Base-by-base conservation (phyloP, 2,888 invertebrate genomes). In the Ophion ellenae region DNA sequence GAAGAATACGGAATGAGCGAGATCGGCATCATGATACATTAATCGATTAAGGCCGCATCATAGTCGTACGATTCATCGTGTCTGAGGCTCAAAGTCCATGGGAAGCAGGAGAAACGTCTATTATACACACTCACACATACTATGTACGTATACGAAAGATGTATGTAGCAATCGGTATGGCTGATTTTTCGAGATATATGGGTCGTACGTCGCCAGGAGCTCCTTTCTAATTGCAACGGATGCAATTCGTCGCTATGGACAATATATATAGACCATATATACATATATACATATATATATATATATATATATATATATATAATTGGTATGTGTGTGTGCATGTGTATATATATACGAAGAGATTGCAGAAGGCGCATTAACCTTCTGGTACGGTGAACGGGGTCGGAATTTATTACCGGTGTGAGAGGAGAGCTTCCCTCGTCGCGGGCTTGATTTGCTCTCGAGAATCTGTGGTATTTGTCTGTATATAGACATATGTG, bases 151-250 rank as follows among this genome's bases (percentile, higher is more conserved):
- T 47, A 47, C 47, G 11, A 47, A 47, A 47, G 47, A 47, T 14
- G 47, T 53, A 17, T 64, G 71, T 78, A 83, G 83, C 73, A 73
- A 83, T 83, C 78, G 71, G 64, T 61, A 83, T 14, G 82, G 53
- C 70, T 73, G 83, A 82, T 82, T 82, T 82, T 82, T 45, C 74
- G 45, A 78, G 61, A 67, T 63, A 40, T 24, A 20, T 28, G 67
- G 20, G 40, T n/a, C 47, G 9, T 75, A 70, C 57, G 36, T 66
- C 64, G 10, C 53, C 47, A 47, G 74, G 11, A 69, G 80, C 71
- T 79, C 84, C 86, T 86, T 86, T 86, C 86, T 86, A 86, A 86
- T 86, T 86, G 82, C 84, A 79, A 59, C 64, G 81, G 78, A 74
- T 53, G 73, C 64, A 45, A 66, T 84, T 81, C 61, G 40, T 77